Conservation (phyloP, 2,797 vertebrate species). For the Pseudochromis fuscus region DNA sequence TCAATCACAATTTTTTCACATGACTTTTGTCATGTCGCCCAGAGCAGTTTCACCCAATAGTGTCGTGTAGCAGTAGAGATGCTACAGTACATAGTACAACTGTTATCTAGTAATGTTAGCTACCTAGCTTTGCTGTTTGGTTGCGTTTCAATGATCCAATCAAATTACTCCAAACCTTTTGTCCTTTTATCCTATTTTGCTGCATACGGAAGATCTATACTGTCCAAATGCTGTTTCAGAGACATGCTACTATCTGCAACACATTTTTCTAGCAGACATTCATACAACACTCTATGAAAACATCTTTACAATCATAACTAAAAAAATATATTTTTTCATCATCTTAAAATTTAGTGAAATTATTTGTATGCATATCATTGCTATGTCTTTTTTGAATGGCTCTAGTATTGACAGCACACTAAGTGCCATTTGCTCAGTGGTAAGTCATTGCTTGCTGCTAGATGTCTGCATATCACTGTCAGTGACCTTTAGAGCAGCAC, state of each 20-base stretch:
- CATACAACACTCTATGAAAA: neutral
- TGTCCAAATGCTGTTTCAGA: too few relatives aligned
- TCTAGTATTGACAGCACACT: slow-evolving; percentile 18
- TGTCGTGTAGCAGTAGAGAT: too few relatives aligned
- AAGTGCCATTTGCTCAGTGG: slow-evolving; percentile 31
- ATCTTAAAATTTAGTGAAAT: neutral
- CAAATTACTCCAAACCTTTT: too few relatives aligned
- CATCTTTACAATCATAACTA: neutral
- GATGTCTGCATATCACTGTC: slow-evolving; percentile 38
- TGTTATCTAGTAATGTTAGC: too few relatives aligned
- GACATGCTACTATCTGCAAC: neutral
- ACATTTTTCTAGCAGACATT: neutral
- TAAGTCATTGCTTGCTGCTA: neutral
- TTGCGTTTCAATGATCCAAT: too few relatives aligned
- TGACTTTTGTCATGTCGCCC: too few relatives aligned
- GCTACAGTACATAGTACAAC: too few relatives aligned
- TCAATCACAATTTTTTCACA: too few relatives aligned
- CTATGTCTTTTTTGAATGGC: neutral
- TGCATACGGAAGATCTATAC: too few relatives aligned
- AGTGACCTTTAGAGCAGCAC: slow-evolving; percentile 50
- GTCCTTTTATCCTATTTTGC: too few relatives aligned
- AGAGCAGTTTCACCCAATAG: too few relatives aligned
- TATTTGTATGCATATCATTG: neutral
- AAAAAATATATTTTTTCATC: neutral
- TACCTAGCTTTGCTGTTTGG: too few relatives aligned